Evolutionary conservation across 2,888 invertebrate genomes (phyloP).

Genomic region (Drosophila melanosoma): DNA sequence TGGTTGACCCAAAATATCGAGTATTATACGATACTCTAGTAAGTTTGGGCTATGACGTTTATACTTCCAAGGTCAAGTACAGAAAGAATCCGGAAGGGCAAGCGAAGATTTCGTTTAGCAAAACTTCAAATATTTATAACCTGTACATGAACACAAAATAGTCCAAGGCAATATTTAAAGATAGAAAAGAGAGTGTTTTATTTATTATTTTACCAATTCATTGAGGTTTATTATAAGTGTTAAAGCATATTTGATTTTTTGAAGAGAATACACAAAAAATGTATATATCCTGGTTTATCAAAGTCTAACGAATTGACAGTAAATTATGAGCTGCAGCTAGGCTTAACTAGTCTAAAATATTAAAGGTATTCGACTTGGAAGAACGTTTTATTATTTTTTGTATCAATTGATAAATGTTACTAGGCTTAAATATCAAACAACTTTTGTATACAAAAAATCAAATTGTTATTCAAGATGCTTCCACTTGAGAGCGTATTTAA

Average conservation of each 20-base stretch:
- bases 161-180: neutral
- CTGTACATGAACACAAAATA: slow-evolving; percentile 15
- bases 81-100: slow-evolving; percentile 38
- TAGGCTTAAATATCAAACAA: neutral
- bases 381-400: neutral
- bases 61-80: slow-evolving; percentile 92
- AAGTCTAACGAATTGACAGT: slow-evolving; percentile 30
- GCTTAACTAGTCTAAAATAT: slow-evolving; percentile 7
- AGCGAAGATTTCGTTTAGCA: neutral
- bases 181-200: neutral
- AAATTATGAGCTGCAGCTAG: slow-evolving; percentile 23
- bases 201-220: neutral
- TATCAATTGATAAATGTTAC: neutral
- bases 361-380: neutral
- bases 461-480: slow-evolving; percentile 1
- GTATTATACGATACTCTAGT: slow-evolving; percentile 93
- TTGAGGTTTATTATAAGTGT: neutral
- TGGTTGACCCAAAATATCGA: slow-evolving; percentile 91
- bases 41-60: slow-evolving; percentile 93
- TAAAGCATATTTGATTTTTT: neutral
- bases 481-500: slow-evolving; percentile 9
- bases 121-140: slow-evolving; percentile 18
- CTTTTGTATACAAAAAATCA: neutral
- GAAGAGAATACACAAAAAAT: too few species aligned
- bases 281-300: slow-evolving; percentile 15